phyloP scores from a whole-genome alignment of 2,113 vertebrate species.

The Malurus melanocephalus region DNA sequence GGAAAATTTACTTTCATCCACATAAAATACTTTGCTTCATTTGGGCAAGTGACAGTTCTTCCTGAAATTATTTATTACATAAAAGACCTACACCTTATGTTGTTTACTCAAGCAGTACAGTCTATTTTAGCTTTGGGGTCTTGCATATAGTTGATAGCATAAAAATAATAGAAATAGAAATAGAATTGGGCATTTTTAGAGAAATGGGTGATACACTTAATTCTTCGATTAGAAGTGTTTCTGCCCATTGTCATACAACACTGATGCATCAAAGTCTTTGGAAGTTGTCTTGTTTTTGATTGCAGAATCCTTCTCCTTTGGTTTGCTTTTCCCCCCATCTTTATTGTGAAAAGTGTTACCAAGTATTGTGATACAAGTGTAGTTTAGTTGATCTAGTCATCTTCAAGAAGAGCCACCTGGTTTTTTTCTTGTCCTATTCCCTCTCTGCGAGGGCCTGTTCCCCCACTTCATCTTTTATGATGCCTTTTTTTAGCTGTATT shows the following conservation, averaged over 20 bases:
- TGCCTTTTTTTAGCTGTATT: neutral
- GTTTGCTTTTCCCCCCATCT: neutral
- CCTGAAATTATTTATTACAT: neutral
- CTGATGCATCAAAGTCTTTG: neutral
- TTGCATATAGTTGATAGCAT: neutral
- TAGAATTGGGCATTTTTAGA: neutral
- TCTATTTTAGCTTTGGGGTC: neutral
- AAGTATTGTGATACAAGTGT: neutral
- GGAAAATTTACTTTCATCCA: neutral
- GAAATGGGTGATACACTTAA: accelerated
- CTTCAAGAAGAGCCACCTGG: accelerated
- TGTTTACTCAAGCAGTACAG: neutral
- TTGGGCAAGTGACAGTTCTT: neutral
- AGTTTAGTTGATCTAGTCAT: neutral
- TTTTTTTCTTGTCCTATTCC: neutral
- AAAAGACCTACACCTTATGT: neutral
- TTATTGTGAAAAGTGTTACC: neutral
- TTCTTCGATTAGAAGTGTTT: neutral
- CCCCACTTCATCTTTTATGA: neutral
- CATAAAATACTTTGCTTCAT: neutral
- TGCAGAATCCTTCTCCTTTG: neutral
- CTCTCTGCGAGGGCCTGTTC: neutral
- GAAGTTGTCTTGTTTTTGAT: neutral
- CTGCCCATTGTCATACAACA: neutral
- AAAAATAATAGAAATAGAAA: neutral